Evolutionary conservation across 2,113 vertebrate genomes (phyloP).

Genomic region (Nothocercus julius): DNA sequence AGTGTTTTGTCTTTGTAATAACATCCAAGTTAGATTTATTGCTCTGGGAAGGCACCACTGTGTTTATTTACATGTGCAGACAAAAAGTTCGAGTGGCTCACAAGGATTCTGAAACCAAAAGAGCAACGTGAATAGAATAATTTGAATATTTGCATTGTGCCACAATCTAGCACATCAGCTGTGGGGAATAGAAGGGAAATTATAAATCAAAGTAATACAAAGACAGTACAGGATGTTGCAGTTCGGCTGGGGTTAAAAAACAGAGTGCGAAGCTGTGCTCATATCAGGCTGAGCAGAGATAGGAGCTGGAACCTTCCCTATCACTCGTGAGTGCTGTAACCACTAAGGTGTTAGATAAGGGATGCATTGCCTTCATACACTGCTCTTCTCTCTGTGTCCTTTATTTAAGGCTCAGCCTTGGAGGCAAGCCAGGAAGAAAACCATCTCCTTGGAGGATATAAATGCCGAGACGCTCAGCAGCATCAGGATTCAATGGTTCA

Average conservation of each 20-base stretch:
- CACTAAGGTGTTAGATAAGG: neutral
- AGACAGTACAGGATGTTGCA: neutral
- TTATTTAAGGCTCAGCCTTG: neutral
- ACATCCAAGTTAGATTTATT: neutral
- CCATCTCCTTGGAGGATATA: neutral
- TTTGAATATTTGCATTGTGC: accelerated
- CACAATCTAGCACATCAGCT: neutral
- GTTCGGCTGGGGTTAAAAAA: neutral
- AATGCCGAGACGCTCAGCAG: neutral
- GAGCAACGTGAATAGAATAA: neutral
- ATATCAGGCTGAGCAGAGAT: neutral
- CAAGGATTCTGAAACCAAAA: neutral
- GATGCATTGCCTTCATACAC: neutral
- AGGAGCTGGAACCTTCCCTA: neutral
- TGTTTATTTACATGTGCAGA: neutral
- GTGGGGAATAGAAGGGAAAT: neutral
- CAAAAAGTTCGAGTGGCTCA: neutral
- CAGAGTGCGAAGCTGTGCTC: neutral
- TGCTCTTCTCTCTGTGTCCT: neutral
- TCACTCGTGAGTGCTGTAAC: neutral
- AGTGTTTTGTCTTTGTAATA: constrained; percentile 3
- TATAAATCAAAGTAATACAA: neutral
- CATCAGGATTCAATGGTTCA: neutral
- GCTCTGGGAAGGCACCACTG: neutral
- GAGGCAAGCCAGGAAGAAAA: neutral